Percentiles rank a stretch among this genome's conserved stretches.
These are phyloP conservation scores for Nezara viridula DNA, from an alignment of 2,888 invertebrate genomes.

Conservation along the genomic window DNA sequence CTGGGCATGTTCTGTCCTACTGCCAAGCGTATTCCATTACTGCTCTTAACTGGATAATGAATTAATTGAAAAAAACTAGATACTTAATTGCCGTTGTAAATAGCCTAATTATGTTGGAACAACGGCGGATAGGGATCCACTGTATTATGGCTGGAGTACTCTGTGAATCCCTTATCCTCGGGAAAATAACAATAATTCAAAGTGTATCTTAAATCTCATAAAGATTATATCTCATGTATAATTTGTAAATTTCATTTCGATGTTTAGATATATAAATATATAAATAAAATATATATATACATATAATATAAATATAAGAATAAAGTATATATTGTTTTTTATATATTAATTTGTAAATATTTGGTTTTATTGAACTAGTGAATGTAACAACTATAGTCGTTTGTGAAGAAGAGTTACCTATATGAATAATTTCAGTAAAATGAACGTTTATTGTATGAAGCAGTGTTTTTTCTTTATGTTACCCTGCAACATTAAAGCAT, in stretches of 20 bases:
- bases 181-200: slow-evolving; percentile 45
- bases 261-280: slow-evolving; percentile 58
- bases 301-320: slow-evolving; percentile 56
- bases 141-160: slow-evolving; percentile 51
- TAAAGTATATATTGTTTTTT: slow-evolving; percentile 60
- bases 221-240: slow-evolving; percentile 60
- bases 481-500: slow-evolving; percentile 32
- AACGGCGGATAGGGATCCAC: slow-evolving; percentile 38
- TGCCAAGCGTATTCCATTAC: slow-evolving; percentile 25
- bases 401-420: slow-evolving; percentile 65
- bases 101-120: slow-evolving; percentile 37
- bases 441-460: slow-evolving; percentile 63
- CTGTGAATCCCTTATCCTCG: not conserved
- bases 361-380: slow-evolving; percentile 62
- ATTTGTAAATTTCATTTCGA: slow-evolving; percentile 61
- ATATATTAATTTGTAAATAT: slow-evolving; percentile 62
- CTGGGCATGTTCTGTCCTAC: slow-evolving; percentile 6
- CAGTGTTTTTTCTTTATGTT: slow-evolving; percentile 52
- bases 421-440: slow-evolving; percentile 64
- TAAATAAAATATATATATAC: slow-evolving; percentile 53
- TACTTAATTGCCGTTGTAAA: slow-evolving; percentile 46
- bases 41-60: not conserved
- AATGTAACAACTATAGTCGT: slow-evolving; percentile 64
- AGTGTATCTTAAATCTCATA: slow-evolving; percentile 60
- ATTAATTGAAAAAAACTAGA: not conserved